These are phyloP conservation scores for Chrysodeixis includens DNA, from an alignment of 2,888 invertebrate genomes.

Conservation along the genomic window DNA sequence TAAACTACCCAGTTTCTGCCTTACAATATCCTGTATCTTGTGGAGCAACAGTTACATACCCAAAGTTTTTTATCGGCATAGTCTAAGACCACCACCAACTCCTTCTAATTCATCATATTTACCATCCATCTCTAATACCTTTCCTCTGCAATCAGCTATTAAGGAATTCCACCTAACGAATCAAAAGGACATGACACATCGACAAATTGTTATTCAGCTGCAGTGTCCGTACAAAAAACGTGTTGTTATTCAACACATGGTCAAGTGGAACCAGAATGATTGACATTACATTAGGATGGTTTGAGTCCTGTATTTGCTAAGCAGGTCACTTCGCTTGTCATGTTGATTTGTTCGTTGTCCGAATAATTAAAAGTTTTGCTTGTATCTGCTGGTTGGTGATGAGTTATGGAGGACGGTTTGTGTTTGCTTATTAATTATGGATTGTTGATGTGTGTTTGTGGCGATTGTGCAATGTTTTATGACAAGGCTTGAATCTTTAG, in stretches of 20 bases:
- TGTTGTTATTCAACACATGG: slow-evolving; percentile 74
- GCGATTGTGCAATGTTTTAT: too few relatives aligned
- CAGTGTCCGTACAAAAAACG: slow-evolving; percentile 72
- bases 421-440: too few relatives aligned
- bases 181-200: slow-evolving; percentile 73
- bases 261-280: slow-evolving; percentile 75
- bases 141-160: slow-evolving; percentile 29
- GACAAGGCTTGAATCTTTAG: too few relatives aligned
- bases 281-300: slow-evolving; percentile 85
- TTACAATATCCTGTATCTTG: too few relatives aligned
- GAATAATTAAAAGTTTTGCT: slow-evolving; percentile 68
- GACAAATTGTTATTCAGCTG: slow-evolving; percentile 75
- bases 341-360: slow-evolving; percentile 67
- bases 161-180: slow-evolving; percentile 51
- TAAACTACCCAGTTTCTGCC: too few relatives aligned
- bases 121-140: slow-evolving; percentile 13
- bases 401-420: slow-evolving; percentile 3
- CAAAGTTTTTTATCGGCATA: too few relatives aligned
- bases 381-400: slow-evolving; percentile 27
- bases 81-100: too few relatives aligned
- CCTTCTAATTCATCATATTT: not conserved
- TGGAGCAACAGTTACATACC: too few relatives aligned
- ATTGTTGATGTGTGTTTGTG: too few relatives aligned
- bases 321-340: slow-evolving; percentile 74
- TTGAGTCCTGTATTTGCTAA: slow-evolving; percentile 72